phyloP scores from a whole-genome alignment of 1,140 invertebrate genomes.

The Chironomus tepperi region DNA sequence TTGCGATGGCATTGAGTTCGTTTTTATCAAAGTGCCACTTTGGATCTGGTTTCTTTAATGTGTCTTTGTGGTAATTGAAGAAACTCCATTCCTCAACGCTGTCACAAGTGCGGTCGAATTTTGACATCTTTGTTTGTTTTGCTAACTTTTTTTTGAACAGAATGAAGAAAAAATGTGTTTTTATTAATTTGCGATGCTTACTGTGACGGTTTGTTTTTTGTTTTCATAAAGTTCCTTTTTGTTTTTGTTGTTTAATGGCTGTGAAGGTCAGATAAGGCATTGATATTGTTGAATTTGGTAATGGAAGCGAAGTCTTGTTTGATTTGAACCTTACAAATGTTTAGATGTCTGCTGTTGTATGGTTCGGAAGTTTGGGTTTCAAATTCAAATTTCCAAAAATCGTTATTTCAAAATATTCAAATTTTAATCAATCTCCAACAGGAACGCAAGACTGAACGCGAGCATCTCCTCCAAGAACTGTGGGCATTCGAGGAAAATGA shows the following conservation, averaged over 20 bases:
- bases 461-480: neutral
- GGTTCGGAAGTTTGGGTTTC: no score
- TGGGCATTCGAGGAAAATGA: conserved; percentile 18
- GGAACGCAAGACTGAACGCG: neutral
- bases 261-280: no score
- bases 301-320: no score
- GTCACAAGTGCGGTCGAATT: conserved; percentile 18
- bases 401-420: neutral
- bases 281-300: no score
- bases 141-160: neutral
- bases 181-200: neutral
- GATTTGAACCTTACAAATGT: no score
- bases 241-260: no score
- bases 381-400: neutral
- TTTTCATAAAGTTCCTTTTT: no score
- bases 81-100: neutral
- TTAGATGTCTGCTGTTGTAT: no score
- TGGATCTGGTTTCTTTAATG: conserved; percentile 25
- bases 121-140: neutral
- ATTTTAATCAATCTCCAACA: no score
- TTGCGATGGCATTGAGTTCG: conserved; percentile 43
- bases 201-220: neutral
- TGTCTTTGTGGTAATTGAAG: neutral
- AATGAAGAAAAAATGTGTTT: neutral
- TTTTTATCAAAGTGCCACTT: conserved; percentile 38